Evolutionary conservation across 2,888 invertebrate genomes (phyloP).

Genomic region (Phalangium opilio): DNA sequence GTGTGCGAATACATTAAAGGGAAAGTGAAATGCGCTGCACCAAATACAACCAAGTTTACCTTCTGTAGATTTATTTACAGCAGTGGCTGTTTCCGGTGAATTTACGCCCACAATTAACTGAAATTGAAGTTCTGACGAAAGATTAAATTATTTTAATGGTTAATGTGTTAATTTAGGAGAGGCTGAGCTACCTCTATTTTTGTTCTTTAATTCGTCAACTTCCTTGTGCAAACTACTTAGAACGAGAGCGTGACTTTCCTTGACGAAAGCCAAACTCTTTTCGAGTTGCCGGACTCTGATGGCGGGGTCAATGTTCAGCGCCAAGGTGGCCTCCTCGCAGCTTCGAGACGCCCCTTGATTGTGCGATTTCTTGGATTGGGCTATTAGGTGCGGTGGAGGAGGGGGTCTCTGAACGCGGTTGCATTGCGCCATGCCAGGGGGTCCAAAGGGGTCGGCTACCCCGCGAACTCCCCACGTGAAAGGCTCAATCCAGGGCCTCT

Average conservation of each 20-base stretch:
- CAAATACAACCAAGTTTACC: too few relatives aligned
- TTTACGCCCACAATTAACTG: slow-evolving; percentile 14
- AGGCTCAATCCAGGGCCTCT: too few relatives aligned
- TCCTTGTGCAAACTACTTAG: slow-evolving; percentile 14
- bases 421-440: slow-evolving; percentile 2
- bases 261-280: slow-evolving; percentile 15
- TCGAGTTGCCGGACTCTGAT: slow-evolving; percentile 14
- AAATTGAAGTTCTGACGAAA: slow-evolving; percentile 11
- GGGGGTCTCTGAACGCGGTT: slow-evolving; percentile 12
- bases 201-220: slow-evolving; percentile 15
- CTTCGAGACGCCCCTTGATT: background rate
- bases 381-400: slow-evolving; percentile 11
- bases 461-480: too few relatives aligned
- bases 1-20: too few relatives aligned
- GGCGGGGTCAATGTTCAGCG: slow-evolving; percentile 5
- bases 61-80: slow-evolving; percentile 3
- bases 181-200: slow-evolving; percentile 17
- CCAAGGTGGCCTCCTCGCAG: too few relatives aligned
- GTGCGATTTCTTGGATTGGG: slow-evolving; percentile 5
- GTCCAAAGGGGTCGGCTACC: too few relatives aligned
- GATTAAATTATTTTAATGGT: too few relatives aligned
- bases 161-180: too few relatives aligned
- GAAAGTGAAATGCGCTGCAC: too few relatives aligned
- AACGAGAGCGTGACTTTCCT: slow-evolving; percentile 15
- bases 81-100: slow-evolving; percentile 7